phyloP scores from a whole-genome alignment of 2,888 invertebrate species.

The Dynastes tityus region DNA sequence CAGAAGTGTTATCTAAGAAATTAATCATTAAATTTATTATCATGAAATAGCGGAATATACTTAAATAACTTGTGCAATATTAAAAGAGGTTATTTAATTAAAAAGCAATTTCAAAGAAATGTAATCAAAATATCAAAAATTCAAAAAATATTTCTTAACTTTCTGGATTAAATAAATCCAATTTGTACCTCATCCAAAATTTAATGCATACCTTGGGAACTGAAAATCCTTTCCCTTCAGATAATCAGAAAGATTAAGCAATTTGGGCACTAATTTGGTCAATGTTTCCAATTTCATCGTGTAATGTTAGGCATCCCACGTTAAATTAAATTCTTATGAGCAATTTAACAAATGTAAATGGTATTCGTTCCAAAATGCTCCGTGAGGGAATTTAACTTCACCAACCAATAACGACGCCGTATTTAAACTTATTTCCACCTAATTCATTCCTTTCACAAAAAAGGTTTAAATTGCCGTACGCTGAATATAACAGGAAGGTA shows the following conservation, averaged over 20 bases:
- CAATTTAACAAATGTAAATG: conserved; percentile 21
- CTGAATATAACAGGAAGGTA: too few relatives aligned
- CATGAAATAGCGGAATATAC: too few relatives aligned
- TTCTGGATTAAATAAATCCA: background rate
- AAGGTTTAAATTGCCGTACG: too few relatives aligned
- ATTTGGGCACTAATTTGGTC: background rate
- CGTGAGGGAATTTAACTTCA: background rate
- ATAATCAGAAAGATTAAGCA: background rate
- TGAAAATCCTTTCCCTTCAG: too few relatives aligned
- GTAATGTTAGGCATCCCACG: background rate
- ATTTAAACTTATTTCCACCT: background rate
- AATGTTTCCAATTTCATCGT: conserved; percentile 11
- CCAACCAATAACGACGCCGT: background rate
- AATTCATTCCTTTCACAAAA: background rate
- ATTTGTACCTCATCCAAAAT: conserved; percentile 8
- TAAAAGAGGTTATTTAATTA: too few relatives aligned
- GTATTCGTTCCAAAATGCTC: background rate
- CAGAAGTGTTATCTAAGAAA: too few relatives aligned
- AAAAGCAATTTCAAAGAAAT: too few relatives aligned
- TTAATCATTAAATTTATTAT: too few relatives aligned
- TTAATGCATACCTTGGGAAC: background rate
- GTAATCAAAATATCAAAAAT: too few relatives aligned
- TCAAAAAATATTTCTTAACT: background rate
- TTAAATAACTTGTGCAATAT: too few relatives aligned
- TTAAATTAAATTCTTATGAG: conserved; percentile 25